Conservation (phyloP, 2,113 vertebrate species). For the Anser cygnoides region DNA sequence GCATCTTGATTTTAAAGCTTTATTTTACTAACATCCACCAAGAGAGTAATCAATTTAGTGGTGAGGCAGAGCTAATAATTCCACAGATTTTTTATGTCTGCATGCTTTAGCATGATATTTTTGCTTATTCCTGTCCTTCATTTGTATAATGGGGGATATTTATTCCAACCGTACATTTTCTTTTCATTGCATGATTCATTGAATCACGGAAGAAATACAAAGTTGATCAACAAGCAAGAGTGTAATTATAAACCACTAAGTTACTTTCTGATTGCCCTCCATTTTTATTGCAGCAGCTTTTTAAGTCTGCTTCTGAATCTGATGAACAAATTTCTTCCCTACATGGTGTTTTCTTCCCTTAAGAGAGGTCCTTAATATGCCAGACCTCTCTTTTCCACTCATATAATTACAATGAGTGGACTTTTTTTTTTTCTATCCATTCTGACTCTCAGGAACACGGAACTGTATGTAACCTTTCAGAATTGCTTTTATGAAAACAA, state of each 20-base stretch:
- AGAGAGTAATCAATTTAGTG: conserved; percentile 74
- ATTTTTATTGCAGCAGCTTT: conserved; percentile 52
- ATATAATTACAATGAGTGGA: conserved; percentile 53
- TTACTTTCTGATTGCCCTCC: conserved; percentile 50
- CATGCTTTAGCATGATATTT: conserved; percentile 64
- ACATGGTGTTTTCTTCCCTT: conserved; percentile 31
- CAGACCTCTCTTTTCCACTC: conserved; percentile 39
- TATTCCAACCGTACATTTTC: conserved; percentile 66
- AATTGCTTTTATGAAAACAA: conserved; percentile 35
- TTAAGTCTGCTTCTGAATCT: conserved; percentile 47
- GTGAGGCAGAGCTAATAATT: conserved; percentile 73
- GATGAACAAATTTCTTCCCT: conserved; percentile 63
- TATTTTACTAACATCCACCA: conserved; percentile 72
- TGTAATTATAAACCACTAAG: conserved; percentile 57
- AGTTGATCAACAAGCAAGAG: conserved; percentile 67
- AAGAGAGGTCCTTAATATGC: conserved; percentile 5
- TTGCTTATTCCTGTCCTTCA: conserved; percentile 59
- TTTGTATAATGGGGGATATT: conserved; percentile 65
- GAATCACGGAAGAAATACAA: conserved; percentile 68
- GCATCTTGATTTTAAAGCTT: conserved; percentile 75
- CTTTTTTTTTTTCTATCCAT: background rate
- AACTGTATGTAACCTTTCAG: background rate
- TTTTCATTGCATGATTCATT: conserved; percentile 61
- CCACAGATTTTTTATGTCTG: conserved; percentile 60
- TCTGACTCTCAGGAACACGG: background rate